phyloP scores from a whole-genome alignment of 2,113 vertebrate genomes.

The Eulemur macaco region DNA sequence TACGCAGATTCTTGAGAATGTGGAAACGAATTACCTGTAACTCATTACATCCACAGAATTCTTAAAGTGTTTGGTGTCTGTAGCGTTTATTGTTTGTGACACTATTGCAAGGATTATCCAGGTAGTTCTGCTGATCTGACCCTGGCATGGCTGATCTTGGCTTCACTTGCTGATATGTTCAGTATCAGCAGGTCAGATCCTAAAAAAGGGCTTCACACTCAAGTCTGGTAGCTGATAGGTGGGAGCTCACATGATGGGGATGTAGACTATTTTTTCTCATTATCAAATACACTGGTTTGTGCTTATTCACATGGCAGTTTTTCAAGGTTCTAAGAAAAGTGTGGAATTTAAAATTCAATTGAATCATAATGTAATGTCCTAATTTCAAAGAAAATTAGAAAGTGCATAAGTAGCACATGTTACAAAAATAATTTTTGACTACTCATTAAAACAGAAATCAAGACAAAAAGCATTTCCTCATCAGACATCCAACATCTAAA shows the following conservation, averaged over 20 bases:
- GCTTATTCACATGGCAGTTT: not conserved
- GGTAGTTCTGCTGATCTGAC: not conserved
- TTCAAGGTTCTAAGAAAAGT: not conserved
- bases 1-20: not conserved
- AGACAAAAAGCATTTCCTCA: not conserved
- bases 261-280: not conserved
- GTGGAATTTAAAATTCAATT: not conserved
- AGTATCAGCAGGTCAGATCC: not conserved
- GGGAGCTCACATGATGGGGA: not conserved
- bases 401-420: not conserved
- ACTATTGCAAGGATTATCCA: not conserved
- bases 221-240: not conserved
- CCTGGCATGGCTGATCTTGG: not conserved
- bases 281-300: not conserved
- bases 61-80: not conserved
- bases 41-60: not conserved
- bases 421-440: too few relatives aligned
- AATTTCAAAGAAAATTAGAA: not conserved
- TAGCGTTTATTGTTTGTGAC: not conserved
- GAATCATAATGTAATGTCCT: not conserved
- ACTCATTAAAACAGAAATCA: not conserved
- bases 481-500: not conserved
- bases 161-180: not conserved
- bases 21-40: not conserved
- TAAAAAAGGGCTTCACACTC: not conserved